Conservation (phyloP, 2,113 vertebrate species). For the Sclerurus mexicanus region DNA sequence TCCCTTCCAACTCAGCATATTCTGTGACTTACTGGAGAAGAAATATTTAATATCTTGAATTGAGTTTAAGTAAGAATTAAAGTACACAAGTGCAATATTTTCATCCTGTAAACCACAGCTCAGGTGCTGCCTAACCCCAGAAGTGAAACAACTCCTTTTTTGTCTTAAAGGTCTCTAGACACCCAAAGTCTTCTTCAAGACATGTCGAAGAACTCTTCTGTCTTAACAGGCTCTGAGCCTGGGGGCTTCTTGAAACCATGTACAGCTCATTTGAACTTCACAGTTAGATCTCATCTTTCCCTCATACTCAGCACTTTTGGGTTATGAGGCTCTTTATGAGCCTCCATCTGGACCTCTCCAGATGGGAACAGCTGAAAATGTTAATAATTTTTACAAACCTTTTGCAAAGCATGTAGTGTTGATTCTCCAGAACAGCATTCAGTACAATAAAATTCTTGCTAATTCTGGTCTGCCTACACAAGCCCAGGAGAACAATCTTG, state of each 20-base stretch:
- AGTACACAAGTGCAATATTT: background rate
- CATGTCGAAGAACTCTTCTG: background rate
- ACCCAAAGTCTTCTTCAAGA: background rate
- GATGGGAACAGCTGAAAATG: conserved; percentile 24
- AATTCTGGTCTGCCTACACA: background rate
- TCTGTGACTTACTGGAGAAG: background rate
- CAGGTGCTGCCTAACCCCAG: background rate
- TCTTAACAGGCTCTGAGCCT: background rate
- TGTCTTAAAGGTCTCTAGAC: background rate
- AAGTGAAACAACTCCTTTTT: background rate
- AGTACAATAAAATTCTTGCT: background rate
- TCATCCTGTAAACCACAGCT: background rate
- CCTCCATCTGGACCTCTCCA: background rate
- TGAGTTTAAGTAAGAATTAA: background rate
- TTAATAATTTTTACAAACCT: background rate
- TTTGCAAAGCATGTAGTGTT: background rate
- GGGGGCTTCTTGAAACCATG: background rate
- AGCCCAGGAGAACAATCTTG: background rate
- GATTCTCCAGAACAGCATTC: background rate
- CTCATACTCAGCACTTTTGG: conserved; percentile 13
- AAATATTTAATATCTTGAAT: background rate
- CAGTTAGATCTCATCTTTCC: conserved; percentile 9
- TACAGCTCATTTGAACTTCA: background rate
- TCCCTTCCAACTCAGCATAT: background rate
- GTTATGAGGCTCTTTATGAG: background rate